Conservation (phyloP, 2,113 vertebrate species). For the Rhizomys pruinosus region DNA sequence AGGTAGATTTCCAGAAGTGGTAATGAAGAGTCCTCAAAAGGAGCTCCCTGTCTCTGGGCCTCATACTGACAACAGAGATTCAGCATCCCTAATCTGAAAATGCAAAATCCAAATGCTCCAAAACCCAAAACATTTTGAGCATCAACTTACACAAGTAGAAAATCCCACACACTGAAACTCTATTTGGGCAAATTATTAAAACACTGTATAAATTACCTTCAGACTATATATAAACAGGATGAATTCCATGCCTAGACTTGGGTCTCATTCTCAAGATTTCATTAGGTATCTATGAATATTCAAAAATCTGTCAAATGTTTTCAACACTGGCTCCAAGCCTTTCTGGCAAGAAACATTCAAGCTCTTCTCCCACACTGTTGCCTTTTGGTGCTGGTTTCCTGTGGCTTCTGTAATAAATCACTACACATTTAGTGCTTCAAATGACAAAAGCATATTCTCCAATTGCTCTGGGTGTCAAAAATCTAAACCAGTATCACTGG, state of each 20-base stretch:
- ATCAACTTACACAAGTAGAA: not conserved
- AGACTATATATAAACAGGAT: not conserved
- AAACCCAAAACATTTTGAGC: not conserved
- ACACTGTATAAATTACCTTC: not conserved
- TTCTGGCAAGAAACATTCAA: not conserved
- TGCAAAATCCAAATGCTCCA: not conserved
- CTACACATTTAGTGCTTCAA: not conserved
- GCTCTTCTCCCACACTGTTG: not conserved
- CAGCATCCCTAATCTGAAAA: not conserved
- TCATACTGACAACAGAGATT: not conserved
- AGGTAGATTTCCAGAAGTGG: not conserved
- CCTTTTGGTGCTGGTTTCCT: not conserved
- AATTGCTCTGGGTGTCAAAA: not conserved
- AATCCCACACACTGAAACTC: not conserved
- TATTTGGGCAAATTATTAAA: not conserved
- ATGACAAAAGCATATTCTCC: not conserved
- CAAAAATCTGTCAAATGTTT: not conserved
- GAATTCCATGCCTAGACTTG: not conserved
- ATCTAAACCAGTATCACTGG: not conserved
- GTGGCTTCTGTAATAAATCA: not conserved
- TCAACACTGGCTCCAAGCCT: no score
- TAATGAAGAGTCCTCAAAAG: not conserved
- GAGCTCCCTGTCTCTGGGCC: not conserved
- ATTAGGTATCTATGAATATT: not conserved
- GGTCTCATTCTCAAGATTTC: not conserved